Evolutionary conservation across 1,140 invertebrate species (phyloP), one percentile per base, ranked within the genome.

Genomic region (Drosophila arizonae): DNA sequence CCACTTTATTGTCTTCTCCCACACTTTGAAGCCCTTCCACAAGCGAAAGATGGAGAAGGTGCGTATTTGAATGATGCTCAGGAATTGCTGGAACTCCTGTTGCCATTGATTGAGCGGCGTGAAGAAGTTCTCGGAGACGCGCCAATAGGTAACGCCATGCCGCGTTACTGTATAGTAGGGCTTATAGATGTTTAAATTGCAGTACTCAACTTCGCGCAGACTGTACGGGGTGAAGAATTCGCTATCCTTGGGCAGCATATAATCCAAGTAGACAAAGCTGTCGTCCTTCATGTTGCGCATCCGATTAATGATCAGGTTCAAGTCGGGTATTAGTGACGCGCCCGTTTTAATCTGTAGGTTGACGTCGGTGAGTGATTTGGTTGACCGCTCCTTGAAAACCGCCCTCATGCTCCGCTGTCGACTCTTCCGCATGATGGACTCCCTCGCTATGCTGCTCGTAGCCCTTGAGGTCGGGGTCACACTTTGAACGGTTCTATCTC

Each of bases 1-100:
- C 72, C 93, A 94, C 26, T 94, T 92, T 15, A 97, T 94, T n/a
- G 94, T 95, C 81, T 96, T 96, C 43, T 94, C 92, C 96, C 96
- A 97, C 0, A 95, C 93, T 78, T 95, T 95, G 90, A 97, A 97
- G 0, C 95, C 94, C 91, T 97, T 97, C 96, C 96, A 97, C 55
- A 94, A 93, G 10, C 95, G 93, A 87, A 95, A 97, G 24, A 94
- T 90, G 17, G 92, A 92, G 90, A 97, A 97, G 24, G 94, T 94
- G 67, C 94, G 95, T 46, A 97, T 95, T 81, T 95, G 92, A 45
- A 94, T 94, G 4, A 96, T 90, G 77, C 94, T 93, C 24, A 94
- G 92, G 77, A 95, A 96, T 79, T 94, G 93, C 11, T 93, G 93
- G 72, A 95, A 96, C 79, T 96, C 95, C 72, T 93, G 93, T 89